Percentiles rank a stretch among this genome's conserved stretches.
phyloP scores from a whole-genome alignment of 2,797 vertebrate genomes.

The Otus scops region DNA sequence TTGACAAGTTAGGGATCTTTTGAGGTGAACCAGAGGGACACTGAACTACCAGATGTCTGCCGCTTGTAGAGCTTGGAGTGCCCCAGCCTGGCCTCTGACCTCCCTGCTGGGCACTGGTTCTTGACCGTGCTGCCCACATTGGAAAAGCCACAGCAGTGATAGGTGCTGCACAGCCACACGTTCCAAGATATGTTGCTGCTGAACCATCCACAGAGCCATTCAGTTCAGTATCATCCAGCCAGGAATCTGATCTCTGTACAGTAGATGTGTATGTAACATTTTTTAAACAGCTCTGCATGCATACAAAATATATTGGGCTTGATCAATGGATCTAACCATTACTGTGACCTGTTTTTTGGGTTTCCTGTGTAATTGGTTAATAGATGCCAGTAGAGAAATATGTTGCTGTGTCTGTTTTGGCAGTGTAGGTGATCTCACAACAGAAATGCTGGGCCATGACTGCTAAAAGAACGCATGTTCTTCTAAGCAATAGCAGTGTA shows the following conservation, averaged over 20 bases:
- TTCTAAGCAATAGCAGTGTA: neutral
- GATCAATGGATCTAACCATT: neutral
- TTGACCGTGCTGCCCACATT: fast-evolving
- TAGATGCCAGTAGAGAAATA: neutral
- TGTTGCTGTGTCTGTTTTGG: neutral
- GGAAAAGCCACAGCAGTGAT: fast-evolving
- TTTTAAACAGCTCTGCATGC: neutral
- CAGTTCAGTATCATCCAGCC: neutral
- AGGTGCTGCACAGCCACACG: neutral
- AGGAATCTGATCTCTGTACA: neutral
- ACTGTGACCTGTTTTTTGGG: neutral
- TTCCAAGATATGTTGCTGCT: fast-evolving
- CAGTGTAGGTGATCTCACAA: neutral
- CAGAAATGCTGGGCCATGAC: neutral
- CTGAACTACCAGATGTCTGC: neutral
- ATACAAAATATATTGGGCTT: neutral
- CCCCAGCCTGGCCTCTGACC: neutral
- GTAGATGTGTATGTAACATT: fast-evolving
- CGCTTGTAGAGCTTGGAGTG: fast-evolving
- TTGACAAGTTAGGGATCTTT: neutral
- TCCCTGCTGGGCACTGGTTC: neutral
- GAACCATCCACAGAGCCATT: neutral
- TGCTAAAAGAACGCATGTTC: neutral
- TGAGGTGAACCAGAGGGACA: neutral
- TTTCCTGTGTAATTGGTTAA: fast-evolving